phyloP scores from a whole-genome alignment of 2,113 vertebrate species.

The Amia ocellicauda region DNA sequence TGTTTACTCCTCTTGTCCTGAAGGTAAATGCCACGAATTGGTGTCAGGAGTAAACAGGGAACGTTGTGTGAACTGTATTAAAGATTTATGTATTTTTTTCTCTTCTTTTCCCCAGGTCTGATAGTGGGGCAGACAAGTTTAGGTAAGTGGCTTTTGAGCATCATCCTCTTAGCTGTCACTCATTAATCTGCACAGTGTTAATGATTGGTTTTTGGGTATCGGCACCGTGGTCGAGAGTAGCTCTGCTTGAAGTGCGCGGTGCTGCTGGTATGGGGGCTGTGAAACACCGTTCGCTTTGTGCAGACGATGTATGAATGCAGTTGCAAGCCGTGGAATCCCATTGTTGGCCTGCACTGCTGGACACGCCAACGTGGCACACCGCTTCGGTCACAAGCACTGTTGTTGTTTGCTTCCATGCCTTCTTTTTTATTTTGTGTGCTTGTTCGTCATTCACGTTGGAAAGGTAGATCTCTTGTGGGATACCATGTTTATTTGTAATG shows the following conservation, averaged over 20 bases:
- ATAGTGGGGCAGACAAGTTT: slow-evolving; percentile 66
- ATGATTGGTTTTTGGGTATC: slow-evolving; percentile 15
- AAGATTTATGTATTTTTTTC: not conserved
- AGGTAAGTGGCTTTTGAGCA: slow-evolving; percentile 46
- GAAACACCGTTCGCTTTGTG: slow-evolving; percentile 47
- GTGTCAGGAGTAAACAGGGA: no score
- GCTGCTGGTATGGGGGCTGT: slow-evolving; percentile 41
- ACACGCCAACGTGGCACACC: no score
- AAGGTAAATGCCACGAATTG: no score
- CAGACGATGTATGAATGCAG: slow-evolving; percentile 55
- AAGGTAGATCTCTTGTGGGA: no score
- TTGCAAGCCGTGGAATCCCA: slow-evolving; percentile 67
- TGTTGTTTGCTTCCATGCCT: no score
- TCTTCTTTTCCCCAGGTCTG: slow-evolving; percentile 51
- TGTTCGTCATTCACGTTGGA: no score
- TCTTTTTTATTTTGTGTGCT: no score
- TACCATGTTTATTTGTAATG: no score
- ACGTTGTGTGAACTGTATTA: not conserved
- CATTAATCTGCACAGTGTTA: no score
- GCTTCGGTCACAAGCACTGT: no score
- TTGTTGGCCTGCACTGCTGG: slow-evolving; percentile 43
- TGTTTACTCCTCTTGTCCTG: no score
- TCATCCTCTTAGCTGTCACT: not conserved
- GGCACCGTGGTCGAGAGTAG: slow-evolving; percentile 36
- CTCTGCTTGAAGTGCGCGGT: slow-evolving; percentile 31